Evolutionary conservation across 2,113 vertebrate species (phyloP).

Genomic region (Nettapus auritus): DNA sequence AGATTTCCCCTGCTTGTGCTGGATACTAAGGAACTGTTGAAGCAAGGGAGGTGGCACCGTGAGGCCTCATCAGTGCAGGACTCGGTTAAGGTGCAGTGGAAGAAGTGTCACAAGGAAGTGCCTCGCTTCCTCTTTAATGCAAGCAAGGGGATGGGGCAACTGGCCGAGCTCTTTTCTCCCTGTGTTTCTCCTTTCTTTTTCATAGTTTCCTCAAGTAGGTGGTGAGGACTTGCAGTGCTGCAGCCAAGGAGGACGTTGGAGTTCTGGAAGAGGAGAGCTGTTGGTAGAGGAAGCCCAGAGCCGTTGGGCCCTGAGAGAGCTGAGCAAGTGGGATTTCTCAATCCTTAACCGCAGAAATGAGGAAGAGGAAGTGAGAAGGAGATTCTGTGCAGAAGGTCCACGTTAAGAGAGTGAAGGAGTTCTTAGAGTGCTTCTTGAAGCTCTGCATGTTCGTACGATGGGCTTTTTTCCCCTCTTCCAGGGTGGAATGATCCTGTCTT

Average conservation of each 20-base stretch:
- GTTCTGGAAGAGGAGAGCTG: conserved; percentile 15
- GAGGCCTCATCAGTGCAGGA: not conserved
- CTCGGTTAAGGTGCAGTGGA: not conserved
- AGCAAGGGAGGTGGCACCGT: not conserved
- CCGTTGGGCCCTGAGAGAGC: conserved; percentile 7
- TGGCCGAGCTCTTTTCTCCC: not conserved
- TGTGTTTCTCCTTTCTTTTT: not conserved
- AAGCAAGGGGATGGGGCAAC: not conserved
- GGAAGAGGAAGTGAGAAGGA: conserved; percentile 58
- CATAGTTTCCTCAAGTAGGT: not conserved
- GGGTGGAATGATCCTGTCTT: not conserved
- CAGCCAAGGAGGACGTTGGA: not conserved
- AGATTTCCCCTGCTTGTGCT: not conserved
- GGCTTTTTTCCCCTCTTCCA: not conserved
- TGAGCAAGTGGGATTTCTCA: conserved; percentile 62
- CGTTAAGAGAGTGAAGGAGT: not conserved
- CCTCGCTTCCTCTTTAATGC: not conserved
- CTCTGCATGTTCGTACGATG: not conserved
- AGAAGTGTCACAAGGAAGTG: not conserved
- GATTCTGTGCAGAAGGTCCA: not conserved
- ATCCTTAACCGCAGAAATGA: conserved; percentile 62
- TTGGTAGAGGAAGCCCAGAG: conserved; percentile 41
- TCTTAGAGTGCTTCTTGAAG: not conserved
- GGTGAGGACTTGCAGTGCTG: not conserved
- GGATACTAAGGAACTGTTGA: not conserved